Conservation (phyloP, 1,140 invertebrate species). For the Drosophila albomicans region DNA sequence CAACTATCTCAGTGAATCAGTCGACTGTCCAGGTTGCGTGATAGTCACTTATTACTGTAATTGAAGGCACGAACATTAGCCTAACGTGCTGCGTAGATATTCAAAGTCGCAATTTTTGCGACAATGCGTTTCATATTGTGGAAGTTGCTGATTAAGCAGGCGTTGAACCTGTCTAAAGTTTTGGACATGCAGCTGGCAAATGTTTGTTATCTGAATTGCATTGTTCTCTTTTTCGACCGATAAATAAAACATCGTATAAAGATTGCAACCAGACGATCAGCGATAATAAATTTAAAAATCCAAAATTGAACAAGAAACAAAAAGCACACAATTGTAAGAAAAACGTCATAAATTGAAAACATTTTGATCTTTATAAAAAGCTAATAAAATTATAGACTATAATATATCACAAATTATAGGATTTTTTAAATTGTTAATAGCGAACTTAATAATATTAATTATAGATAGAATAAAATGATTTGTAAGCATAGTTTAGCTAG, state of each 20-base stretch:
- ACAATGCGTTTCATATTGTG: background rate
- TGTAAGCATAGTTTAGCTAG: no score
- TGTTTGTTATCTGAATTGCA: constrained; percentile 20
- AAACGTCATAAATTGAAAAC: no score
- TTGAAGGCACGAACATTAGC: constrained; percentile 33
- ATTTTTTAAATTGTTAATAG: no score
- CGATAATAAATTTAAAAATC: background rate
- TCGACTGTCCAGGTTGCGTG: constrained; percentile 56
- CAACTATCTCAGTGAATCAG: constrained; percentile 32
- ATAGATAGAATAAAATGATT: no score
- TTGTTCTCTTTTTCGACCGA: constrained; percentile 20
- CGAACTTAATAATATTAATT: no score
- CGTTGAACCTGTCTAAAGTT: background rate
- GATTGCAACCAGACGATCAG: background rate
- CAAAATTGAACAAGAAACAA: background rate
- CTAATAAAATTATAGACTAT: no score
- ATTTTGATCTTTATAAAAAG: no score
- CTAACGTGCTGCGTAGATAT: constrained; percentile 29
- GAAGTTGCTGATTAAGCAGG: constrained; percentile 1
- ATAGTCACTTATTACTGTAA: constrained; percentile 44
- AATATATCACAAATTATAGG: no score
- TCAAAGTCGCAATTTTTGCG: constrained; percentile 13
- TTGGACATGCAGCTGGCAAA: constrained; percentile 14
- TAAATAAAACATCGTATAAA: constrained; percentile 8
- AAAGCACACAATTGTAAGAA: background rate